Evolutionary conservation across 2,113 vertebrate species (phyloP).

Genomic region (Silurus glanis): DNA sequence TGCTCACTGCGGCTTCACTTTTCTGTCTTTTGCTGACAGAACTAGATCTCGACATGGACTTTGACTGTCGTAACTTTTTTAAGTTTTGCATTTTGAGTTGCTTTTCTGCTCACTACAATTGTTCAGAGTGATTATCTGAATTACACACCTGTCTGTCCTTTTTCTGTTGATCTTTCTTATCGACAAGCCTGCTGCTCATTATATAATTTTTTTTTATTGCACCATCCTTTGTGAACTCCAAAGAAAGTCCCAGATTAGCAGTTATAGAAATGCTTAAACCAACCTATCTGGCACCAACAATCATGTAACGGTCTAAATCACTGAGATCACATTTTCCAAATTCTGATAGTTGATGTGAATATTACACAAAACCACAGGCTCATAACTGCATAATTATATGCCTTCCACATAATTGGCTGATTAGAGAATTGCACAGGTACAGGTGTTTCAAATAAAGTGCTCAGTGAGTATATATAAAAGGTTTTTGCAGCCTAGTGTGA

Average conservation of each 20-base stretch:
- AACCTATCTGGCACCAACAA: background rate
- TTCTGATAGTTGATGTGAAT: background rate
- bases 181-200: background rate
- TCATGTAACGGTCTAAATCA: background rate
- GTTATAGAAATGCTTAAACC: background rate
- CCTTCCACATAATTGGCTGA: background rate
- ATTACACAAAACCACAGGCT: no score
- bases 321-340: background rate
- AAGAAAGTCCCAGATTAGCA: background rate
- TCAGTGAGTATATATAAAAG: background rate
- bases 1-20: background rate
- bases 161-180: background rate
- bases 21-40: background rate
- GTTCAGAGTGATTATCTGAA: background rate
- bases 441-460: background rate
- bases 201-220: background rate
- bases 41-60: background rate
- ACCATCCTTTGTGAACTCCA: background rate
- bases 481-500: background rate
- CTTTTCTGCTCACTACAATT: background rate
- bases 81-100: background rate
- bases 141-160: background rate
- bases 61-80: background rate
- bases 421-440: background rate
- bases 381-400: background rate